A percentile compares a stretch with the other conserved stretches of the same genome.
Conservation (phyloP, 2,113 vertebrate species). For the Thamnaconus septentrionalis region DNA sequence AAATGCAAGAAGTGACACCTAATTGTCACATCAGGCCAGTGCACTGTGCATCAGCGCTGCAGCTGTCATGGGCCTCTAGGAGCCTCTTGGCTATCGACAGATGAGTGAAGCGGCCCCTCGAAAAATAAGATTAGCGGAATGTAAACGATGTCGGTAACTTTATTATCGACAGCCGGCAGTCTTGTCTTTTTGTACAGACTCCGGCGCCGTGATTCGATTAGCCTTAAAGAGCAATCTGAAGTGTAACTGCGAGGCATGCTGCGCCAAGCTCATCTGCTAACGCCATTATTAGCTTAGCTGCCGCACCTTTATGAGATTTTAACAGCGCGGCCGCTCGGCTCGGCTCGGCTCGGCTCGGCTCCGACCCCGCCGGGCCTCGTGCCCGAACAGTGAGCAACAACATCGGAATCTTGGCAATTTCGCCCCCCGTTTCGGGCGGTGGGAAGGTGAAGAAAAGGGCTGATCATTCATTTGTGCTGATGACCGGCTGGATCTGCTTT, state of each 20-base stretch:
- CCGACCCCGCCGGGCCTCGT: too few relatives aligned
- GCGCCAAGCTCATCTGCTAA: slow-evolving; percentile 18
- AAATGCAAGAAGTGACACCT: too few relatives aligned
- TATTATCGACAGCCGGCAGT: slow-evolving; percentile 5
- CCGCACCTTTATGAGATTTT: slow-evolving; percentile 33
- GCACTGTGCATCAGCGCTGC: background rate
- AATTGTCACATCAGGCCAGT: too few relatives aligned
- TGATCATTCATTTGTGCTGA: slow-evolving; percentile 65
- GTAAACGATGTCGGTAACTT: slow-evolving; percentile 31
- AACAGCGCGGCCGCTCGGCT: background rate
- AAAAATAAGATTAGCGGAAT: background rate
- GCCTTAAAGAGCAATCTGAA: slow-evolving; percentile 6
- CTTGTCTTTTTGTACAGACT: slow-evolving; percentile 1
- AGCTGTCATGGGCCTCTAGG: slow-evolving; percentile 8
- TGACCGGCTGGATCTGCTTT: slow-evolving; percentile 63
- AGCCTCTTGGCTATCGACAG: slow-evolving; percentile 3
- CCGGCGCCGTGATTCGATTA: slow-evolving; percentile 26
- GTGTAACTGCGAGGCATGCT: slow-evolving; percentile 33
- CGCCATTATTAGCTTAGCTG: slow-evolving; percentile 31
- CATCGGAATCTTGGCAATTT: too few relatives aligned
- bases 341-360: too few relatives aligned
- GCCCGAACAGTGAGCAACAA: too few relatives aligned
- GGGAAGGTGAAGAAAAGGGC: slow-evolving; percentile 40
- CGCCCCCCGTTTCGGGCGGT: too few relatives aligned
- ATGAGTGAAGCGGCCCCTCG: background rate